Evolutionary conservation across 2,888 invertebrate genomes (phyloP).

Genomic region (Hedychridium roseum): DNA sequence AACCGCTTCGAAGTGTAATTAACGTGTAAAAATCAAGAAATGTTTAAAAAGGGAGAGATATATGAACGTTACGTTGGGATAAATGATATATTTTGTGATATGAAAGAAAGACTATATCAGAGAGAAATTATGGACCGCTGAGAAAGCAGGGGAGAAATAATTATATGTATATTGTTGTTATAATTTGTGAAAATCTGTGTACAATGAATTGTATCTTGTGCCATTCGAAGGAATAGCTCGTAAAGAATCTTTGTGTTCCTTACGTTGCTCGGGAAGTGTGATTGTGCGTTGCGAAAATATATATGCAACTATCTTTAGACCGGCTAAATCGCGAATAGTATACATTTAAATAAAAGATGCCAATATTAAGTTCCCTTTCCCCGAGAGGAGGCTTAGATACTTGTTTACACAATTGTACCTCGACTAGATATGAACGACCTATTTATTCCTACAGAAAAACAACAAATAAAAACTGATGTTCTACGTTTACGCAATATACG

Average conservation of each 20-base stretch:
- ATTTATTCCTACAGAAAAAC: conserved; percentile 52
- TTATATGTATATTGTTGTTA: conserved; percentile 40
- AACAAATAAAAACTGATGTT: conserved; percentile 48
- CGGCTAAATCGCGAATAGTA: too few relatives aligned
- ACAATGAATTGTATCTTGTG: conserved; percentile 44
- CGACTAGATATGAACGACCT: conserved; percentile 53
- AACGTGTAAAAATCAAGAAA: conserved; percentile 38
- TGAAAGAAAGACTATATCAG: conserved; percentile 25
- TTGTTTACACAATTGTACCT: conserved; percentile 33
- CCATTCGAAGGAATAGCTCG: conserved; percentile 45
- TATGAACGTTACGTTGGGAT: conserved; percentile 45
- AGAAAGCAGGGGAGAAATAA: conserved; percentile 20
- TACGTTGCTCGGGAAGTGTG: conserved; percentile 24
- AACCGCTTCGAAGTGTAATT: conserved; percentile 30
- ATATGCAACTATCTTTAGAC: too few relatives aligned
- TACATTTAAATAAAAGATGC: conserved; percentile 10
- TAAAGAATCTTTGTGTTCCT: conserved; percentile 31
- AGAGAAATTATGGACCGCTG: conserved; percentile 17
- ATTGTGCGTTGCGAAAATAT: conserved; percentile 26
- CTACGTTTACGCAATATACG: too few relatives aligned
- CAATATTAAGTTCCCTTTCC: conserved; percentile 15
- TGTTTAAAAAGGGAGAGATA: conserved; percentile 25
- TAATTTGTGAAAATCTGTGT: conserved; percentile 44
- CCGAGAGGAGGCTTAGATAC: conserved; percentile 15
- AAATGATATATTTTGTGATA: conserved; percentile 61